Evolutionary conservation across 2,113 vertebrate genomes (phyloP), one percentile per base, ranked within the genome.

Genomic region (Sinocyclocheilus grahami): DNA sequence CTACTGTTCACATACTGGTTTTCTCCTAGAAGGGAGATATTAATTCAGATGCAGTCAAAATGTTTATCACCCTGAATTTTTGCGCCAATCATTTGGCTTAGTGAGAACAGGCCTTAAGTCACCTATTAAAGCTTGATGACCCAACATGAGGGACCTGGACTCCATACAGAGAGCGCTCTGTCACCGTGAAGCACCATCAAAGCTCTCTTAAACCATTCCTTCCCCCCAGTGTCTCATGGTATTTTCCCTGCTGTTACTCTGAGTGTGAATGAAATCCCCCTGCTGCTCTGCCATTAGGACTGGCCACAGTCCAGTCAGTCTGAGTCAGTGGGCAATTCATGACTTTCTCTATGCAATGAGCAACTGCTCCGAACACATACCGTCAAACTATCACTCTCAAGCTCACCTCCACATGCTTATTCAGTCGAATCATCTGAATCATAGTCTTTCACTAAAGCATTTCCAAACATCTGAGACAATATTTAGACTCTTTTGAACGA

Each of bases 121-220:
- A 39, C 51, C 62, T 81, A 81, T 78, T 86, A 86, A 82, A 33
- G 42, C 51, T 7, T 78, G 55, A 55, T 85, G 79, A 85, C 51
- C 78, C 24, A 67, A 53, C 60, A 82, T 53, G 72, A 82, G 46
- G 18, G 79, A 85, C 65, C 53, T 84, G 30, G 39, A 39, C 80
- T 75, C 48, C 55, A 79, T 39, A 74, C 75, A 51, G 42, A 67
- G 9, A 80, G 30, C 42, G 24, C 20, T 58, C 33, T 75, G 58
- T 60, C 69, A 75, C 24, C 83, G 63, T 90, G 86, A 90, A 91
- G 89, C 87, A 92, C 92, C 91, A 93, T 94, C 94, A 94, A 95
- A 95, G 93, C 90, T 58, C 85, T 79, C 87, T 90, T 92, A 90
- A 91, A 93, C 90, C 90, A 86, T 89, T 89, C 91, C 91, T 88